Evolutionary conservation across 1,140 invertebrate species (phyloP).

Genomic region (Drosophila orena): DNA sequence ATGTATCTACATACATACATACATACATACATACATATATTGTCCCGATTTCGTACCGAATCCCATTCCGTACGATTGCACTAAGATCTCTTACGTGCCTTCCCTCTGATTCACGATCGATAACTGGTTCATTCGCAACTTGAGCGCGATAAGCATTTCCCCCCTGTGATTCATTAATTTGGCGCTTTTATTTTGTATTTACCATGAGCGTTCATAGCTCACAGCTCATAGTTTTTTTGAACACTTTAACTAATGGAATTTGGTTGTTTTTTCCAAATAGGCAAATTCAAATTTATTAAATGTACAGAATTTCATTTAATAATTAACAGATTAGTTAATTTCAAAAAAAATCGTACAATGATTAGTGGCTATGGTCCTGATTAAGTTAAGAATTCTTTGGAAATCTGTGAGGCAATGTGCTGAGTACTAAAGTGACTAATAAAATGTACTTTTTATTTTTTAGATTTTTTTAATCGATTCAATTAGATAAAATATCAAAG

Average conservation of each 20-base stretch:
- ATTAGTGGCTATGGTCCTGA: not conserved
- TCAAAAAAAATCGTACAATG: too few species aligned
- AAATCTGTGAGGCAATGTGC: too few species aligned
- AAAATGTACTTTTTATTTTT: too few species aligned
- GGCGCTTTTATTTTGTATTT: not conserved
- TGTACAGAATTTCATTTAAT: too few species aligned
- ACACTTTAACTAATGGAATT: not conserved
- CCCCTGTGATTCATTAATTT: conserved; percentile 13
- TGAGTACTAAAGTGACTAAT: too few species aligned
- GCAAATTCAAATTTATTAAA: not conserved
- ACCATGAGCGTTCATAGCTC: not conserved
- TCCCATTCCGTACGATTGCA: not conserved
- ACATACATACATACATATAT: not conserved
- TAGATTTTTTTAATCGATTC: too few species aligned
- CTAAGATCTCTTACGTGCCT: conserved; percentile 8
- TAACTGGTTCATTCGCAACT: conserved; percentile 1
- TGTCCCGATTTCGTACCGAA: not conserved
- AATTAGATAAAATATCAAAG: too few species aligned
- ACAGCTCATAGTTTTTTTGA: not conserved
- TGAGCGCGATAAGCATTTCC: not conserved
- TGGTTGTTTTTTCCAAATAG: not conserved
- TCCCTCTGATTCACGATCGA: conserved; percentile 26
- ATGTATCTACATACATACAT: conserved; percentile 9
- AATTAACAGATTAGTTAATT: not conserved
- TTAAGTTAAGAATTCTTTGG: not conserved